phyloP scores from a whole-genome alignment of 2,797 vertebrate genomes.

The Helarctos malayanus region DNA sequence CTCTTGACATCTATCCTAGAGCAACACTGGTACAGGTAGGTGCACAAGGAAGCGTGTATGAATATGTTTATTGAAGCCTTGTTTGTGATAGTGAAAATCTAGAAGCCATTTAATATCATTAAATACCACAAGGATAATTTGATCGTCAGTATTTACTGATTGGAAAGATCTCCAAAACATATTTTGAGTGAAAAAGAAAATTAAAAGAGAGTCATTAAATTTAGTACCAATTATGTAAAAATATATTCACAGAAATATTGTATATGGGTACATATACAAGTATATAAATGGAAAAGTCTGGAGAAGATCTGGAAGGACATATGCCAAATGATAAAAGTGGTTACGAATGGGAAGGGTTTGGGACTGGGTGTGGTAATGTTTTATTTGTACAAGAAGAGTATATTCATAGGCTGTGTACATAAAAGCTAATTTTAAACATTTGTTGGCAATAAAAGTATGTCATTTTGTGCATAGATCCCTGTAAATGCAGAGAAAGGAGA shows the following conservation, averaged over 20 bases:
- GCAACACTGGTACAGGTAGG: not conserved
- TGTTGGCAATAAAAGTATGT: not conserved
- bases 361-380: not conserved
- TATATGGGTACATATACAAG: not conserved
- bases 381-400: constrained; percentile 21
- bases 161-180: not conserved
- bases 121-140: constrained; percentile 14
- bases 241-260: constrained; percentile 8
- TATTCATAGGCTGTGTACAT: not conserved
- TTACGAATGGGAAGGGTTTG: not conserved
- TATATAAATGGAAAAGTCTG: constrained; percentile 25
- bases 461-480: not conserved
- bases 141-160: not conserved
- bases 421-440: constrained; percentile 34
- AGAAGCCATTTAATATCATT: not conserved
- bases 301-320: not conserved
- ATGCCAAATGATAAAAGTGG: not conserved
- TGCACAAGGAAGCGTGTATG: not conserved
- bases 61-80: not conserved
- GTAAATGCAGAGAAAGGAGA: not conserved
- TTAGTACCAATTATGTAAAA: constrained; percentile 3
- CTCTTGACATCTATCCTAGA: not conserved
- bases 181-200: constrained; percentile 28
- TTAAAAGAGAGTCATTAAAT: constrained; percentile 1
- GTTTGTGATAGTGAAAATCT: constrained; percentile 16